Evolutionary conservation across 2,797 vertebrate genomes (phyloP), one percentile per base, ranked within the genome.

Genomic region (Phataginus tricuspis): DNA sequence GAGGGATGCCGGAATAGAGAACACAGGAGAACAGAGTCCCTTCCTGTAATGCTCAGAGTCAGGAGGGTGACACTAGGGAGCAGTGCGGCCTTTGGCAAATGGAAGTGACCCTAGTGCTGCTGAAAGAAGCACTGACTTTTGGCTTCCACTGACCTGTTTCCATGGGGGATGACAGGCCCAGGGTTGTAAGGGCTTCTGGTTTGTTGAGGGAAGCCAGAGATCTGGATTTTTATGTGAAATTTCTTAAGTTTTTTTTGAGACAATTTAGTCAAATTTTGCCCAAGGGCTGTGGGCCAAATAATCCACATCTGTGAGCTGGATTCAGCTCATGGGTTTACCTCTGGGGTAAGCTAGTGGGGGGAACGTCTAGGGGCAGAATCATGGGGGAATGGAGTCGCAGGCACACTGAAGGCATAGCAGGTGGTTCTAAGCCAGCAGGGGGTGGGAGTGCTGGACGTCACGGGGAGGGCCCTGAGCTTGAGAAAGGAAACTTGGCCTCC

Each of bases 371-470:
- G 59, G 49, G 49, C 18, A 23, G 90, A 14, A 53, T 34, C 42
- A 7, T 45, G 64, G 42, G 42, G 49, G 42, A 2, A 16, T 2
- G 23, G 25, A 25, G 4, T 18, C 5, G 4, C 77, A 31, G 37
- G 51, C 74, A 4, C 31, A 45, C 68, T 27, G 19, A 23, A 49
- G 78, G 79, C 77, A 34, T 23, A 64, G 49, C 39, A 25, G 57
- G 69, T 0, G n/a, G 1, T 16, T 51, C 25, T 64, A 11, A 5
- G 55, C 4, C 37, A 68, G 31, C 14, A 29, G 61, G 10, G n/a
- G 15, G 39, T 29, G 14, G 4, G 39, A 53, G 45, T 14, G 15
- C 42, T 25, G 57, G 2, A 4, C 1, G 0, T 23, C 61, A 10
- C 2, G 0, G 55, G 27, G n/a, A 63, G 29, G 63, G 14, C 11